These are phyloP conservation scores for Lethrus apterus DNA, from an alignment of 1,140 invertebrate species.

Conservation along the genomic window DNA sequence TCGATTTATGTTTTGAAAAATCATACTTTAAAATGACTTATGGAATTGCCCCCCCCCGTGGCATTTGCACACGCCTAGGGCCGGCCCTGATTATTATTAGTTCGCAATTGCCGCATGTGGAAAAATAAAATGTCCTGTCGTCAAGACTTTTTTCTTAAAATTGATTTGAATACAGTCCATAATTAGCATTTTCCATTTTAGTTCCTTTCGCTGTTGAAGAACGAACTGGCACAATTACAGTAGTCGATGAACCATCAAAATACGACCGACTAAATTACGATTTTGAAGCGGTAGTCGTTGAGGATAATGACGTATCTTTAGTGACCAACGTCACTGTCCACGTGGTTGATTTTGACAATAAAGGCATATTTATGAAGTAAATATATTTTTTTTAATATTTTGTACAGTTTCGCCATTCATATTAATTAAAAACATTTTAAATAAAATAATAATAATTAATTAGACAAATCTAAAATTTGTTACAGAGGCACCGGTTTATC, in stretches of 20 bases:
- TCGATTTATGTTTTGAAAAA: too few relatives aligned
- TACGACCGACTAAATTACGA: constrained; percentile 63
- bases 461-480: too few relatives aligned
- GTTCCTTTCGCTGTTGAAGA: constrained; percentile 87
- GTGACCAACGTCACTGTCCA: constrained; percentile 77
- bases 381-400: too few relatives aligned
- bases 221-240: constrained; percentile 77
- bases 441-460: neutral
- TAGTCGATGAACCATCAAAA: constrained; percentile 65
- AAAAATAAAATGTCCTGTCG: neutral
- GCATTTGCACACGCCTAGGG: too few relatives aligned
- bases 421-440: neutral
- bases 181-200: constrained; percentile 48
- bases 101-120: too few relatives aligned
- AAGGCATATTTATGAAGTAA: constrained; percentile 62
- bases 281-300: constrained; percentile 72
- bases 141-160: too few relatives aligned
- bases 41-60: too few relatives aligned
- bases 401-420: constrained; percentile 1
- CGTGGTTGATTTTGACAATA: constrained; percentile 67
- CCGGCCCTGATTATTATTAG: too few relatives aligned
- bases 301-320: constrained; percentile 55
- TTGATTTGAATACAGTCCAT: too few relatives aligned
- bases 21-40: too few relatives aligned
- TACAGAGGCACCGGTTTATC: constrained; percentile 55